Evolutionary conservation across 2,113 vertebrate species (phyloP), one percentile per base, ranked within the genome.

Genomic region (Jacana jacana): DNA sequence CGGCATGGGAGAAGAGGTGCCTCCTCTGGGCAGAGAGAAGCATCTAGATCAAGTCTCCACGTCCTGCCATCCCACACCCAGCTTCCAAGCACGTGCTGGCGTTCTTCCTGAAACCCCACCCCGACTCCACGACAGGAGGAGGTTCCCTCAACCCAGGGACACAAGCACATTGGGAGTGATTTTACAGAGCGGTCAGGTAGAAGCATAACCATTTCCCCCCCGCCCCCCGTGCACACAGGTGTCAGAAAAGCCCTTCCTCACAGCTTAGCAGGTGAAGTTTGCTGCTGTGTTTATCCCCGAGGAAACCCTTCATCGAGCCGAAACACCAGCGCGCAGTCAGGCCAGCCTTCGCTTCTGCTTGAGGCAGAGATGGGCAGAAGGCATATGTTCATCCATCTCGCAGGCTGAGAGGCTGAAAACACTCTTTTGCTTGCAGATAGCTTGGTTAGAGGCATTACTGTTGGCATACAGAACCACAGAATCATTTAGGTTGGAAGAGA

Each of bases 281-380:
- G 39, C 27, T n/a, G 10, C 84, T 91, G 31, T 69, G 76, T 81
- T 83, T 86, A 75, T 55, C 68, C 9, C 51, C 1, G 27, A 75
- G 51, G 37, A 77, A 60, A 24, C 86, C 70, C 61, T 91, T 60
- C 23, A 86, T 80, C 9, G 9, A 91, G 60, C 48, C 88, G 46
- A 88, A 94, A 90, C 81, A 75, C 92, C 82, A 90, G 82, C 65
- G 8, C 10, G 64, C 76, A 81, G 93, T 44, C 68, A 75, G 28
- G 93, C 80, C 91, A 95, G 7, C 82, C 91, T 65, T 12, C 51
- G n/a, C 82, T 96, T 72, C 85, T 91, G 88, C 20, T 60, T 48
- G 71, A 5, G 35, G 73, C 10, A 1, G 86, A 71, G 93, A 86
- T 54, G 95, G 93, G 79, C 79, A 51, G 79, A 66, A 95, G 80